Conservation (phyloP, 2,888 invertebrate genomes). For the Yponomeuta plumbellus region DNA sequence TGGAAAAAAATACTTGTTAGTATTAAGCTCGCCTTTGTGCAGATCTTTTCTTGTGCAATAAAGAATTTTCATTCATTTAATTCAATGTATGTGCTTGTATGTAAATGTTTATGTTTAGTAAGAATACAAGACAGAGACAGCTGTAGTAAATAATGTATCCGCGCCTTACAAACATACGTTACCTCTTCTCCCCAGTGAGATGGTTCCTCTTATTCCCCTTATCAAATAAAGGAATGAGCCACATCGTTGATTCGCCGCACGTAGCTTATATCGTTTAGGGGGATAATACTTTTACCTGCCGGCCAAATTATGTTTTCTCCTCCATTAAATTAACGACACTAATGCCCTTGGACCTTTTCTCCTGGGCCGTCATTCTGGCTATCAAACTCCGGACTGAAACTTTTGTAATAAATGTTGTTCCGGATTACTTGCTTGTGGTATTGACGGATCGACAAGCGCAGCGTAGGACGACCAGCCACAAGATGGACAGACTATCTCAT, state of each 20-base stretch:
- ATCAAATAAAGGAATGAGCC: conserved; percentile 15
- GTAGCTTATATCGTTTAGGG: conserved; percentile 60
- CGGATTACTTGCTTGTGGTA: background rate
- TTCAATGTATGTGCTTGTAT: no score
- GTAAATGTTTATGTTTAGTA: no score
- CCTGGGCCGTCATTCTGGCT: background rate
- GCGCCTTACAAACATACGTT: no score
- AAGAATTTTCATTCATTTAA: no score
- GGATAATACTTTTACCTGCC: conserved; percentile 61
- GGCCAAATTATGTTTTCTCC: conserved; percentile 55
- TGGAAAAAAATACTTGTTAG: no score
- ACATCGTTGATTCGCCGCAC: conserved; percentile 44
- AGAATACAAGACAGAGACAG: no score
- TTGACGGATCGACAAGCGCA: no score
- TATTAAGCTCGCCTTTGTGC: no score
- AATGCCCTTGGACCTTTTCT: conserved; percentile 26
- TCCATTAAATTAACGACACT: conserved; percentile 48
- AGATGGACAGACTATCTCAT: no score
- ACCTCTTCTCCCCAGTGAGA: background rate
- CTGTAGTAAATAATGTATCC: no score
- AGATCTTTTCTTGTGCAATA: no score
- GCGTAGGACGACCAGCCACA: no score
- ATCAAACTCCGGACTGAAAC: background rate
- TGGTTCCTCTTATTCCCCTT: background rate
- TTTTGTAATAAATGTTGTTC: background rate